phyloP scores from a whole-genome alignment of 2,888 invertebrate species.

The Erynnis tages region DNA sequence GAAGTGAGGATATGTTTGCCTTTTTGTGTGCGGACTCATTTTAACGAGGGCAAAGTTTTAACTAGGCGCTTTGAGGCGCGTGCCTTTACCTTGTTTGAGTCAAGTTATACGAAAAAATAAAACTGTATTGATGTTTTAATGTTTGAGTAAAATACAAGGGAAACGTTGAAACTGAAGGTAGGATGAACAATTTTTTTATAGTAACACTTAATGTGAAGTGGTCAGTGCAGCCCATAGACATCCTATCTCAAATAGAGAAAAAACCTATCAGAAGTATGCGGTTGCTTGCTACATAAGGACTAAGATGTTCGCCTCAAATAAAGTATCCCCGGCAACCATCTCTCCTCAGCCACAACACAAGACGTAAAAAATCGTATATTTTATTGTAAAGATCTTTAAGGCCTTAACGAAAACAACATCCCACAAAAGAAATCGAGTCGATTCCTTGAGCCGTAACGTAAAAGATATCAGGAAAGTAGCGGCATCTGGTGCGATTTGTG shows the following conservation, averaged over 20 bases:
- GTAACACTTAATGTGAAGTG: no score
- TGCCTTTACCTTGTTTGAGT: not conserved
- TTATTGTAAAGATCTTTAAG: no score
- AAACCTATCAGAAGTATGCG: no score
- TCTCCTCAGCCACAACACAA: no score
- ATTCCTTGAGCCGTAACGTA: slow-evolving; percentile 11
- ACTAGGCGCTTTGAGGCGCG: slow-evolving; percentile 1
- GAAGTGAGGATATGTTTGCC: not conserved
- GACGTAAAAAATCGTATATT: not conserved
- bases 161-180: no score
- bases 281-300: no score
- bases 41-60: slow-evolving; percentile 11
- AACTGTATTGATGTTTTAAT: not conserved
- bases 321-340: no score
- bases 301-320: no score
- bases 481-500: slow-evolving; percentile 9
- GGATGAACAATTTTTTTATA: no score
- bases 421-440: not conserved
- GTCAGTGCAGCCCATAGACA: no score
- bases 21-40: slow-evolving; percentile 1
- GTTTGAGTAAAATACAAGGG: not conserved
- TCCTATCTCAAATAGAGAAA: no score
- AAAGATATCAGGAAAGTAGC: slow-evolving; percentile 1
- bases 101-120: not conserved
- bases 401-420: no score